Conservation (phyloP, 2,888 invertebrate genomes). For the Pristionchus entomophagus region DNA sequence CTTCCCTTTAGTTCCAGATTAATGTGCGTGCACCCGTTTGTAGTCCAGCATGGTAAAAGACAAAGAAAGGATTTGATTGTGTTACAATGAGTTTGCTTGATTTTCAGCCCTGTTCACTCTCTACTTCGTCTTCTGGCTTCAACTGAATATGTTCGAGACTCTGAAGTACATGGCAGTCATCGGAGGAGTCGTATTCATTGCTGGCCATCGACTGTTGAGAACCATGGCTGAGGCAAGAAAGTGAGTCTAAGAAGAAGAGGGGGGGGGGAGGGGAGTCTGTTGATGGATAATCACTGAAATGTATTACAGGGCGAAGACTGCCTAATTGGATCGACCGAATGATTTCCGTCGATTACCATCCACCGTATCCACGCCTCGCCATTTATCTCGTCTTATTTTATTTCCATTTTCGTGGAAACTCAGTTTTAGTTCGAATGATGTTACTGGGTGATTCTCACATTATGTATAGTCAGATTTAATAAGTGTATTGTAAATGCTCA, state of each 20-base stretch:
- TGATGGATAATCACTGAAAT: not conserved
- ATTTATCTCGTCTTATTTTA: not conserved
- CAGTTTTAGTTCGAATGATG: constrained; percentile 16
- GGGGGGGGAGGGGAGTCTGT: not conserved
- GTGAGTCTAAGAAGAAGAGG: constrained; percentile 48
- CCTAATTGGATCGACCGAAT: not conserved
- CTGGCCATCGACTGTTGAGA: constrained; percentile 89
- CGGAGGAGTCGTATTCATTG: constrained; percentile 90
- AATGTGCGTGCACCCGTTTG: no score
- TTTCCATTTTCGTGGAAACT: not conserved
- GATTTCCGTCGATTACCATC: not conserved
- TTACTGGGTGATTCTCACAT: constrained; percentile 12
- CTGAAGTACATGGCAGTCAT: constrained; percentile 89
- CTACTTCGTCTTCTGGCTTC: constrained; percentile 92
- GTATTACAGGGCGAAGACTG: constrained; percentile 32
- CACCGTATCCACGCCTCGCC: not conserved
- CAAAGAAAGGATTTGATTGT: no score
- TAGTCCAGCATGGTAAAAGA: no score
- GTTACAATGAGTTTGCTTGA: constrained; percentile 69
- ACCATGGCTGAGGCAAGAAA: constrained; percentile 60
- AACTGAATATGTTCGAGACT: constrained; percentile 95
- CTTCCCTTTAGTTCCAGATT: no score
- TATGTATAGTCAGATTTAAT: constrained; percentile 13
- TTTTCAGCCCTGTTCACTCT: constrained; percentile 89
- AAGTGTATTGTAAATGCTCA: constrained; percentile 30